Percentiles rank a stretch among this genome's conserved stretches.
Evolutionary conservation across 2,113 vertebrate species (phyloP).

Genomic region (Rhegmatorhina hoffmannsi): DNA sequence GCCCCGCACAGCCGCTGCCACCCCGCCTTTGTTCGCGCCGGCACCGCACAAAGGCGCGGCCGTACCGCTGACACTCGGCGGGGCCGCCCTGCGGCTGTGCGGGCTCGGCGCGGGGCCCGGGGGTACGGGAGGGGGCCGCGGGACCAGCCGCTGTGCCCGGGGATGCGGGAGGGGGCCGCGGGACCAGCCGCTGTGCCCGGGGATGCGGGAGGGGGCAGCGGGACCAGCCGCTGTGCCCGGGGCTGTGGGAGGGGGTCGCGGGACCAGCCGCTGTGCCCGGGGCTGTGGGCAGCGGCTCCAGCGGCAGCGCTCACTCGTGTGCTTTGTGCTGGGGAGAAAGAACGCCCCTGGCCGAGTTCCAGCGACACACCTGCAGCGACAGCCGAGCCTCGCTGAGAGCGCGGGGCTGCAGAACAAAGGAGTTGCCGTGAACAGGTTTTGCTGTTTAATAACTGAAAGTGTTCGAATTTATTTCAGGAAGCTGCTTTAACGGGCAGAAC

Average conservation of each 20-base stretch:
- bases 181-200: no score
- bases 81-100: neutral
- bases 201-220: no score
- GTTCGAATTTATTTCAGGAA: neutral
- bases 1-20: neutral
- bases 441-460: neutral
- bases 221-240: neutral
- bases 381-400: neutral
- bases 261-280: neutral
- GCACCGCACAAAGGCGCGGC: neutral
- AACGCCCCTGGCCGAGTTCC: neutral
- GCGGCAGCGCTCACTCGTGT: neutral
- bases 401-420: constrained; percentile 25
- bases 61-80: no score
- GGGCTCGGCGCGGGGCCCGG: neutral
- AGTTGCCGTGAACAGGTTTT: neutral
- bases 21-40: constrained; percentile 72
- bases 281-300: neutral
- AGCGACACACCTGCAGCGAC: neutral
- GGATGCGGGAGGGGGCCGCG: no score
- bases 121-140: no score
- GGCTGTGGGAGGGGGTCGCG: neutral
- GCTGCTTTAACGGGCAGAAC: neutral
- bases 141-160: no score
- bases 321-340: neutral